Conservation (phyloP, 1,140 invertebrate species). For the Apis dorsata region DNA sequence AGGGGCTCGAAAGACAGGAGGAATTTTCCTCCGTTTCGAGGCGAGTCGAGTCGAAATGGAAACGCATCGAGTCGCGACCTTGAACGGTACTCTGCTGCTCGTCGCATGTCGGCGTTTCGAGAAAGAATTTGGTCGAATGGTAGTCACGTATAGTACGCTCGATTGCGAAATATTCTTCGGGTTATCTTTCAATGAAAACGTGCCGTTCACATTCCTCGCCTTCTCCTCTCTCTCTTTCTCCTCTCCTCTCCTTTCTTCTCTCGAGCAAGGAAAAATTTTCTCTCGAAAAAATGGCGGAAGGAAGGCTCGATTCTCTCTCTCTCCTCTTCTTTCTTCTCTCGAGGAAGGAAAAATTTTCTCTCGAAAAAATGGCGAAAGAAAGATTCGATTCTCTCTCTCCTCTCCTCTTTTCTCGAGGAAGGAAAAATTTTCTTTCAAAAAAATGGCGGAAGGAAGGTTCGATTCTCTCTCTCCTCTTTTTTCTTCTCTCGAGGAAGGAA, state of each 20-base stretch:
- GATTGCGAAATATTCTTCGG: conserved; percentile 12
- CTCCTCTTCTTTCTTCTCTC: background rate
- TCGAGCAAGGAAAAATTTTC: too few species aligned
- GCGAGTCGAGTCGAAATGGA: too few species aligned
- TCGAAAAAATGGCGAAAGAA: too few species aligned
- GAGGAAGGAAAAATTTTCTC: too few species aligned
- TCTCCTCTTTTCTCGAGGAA: background rate
- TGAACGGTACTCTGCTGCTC: conserved; percentile 16
- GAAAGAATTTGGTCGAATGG: conserved; percentile 28
- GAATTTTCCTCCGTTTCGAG: too few species aligned
- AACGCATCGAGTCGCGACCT: conserved; percentile 31
- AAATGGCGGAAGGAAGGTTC: too few species aligned
- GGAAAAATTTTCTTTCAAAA: too few species aligned
- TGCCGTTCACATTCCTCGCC: background rate
- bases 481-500: background rate
- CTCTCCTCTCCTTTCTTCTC: background rate
- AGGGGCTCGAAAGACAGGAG: too few species aligned
- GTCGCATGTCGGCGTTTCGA: background rate
- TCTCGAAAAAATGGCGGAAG: too few species aligned
- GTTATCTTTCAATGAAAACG: conserved; percentile 5
- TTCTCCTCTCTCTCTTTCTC: too few species aligned
- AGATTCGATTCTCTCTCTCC: too few species aligned
- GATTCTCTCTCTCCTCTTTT: background rate
- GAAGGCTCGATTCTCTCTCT: too few species aligned
- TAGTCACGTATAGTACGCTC: background rate